These are phyloP conservation scores for Micoletzkya japonica DNA, from an alignment of 2,888 invertebrate genomes.

Conservation along the genomic window DNA sequence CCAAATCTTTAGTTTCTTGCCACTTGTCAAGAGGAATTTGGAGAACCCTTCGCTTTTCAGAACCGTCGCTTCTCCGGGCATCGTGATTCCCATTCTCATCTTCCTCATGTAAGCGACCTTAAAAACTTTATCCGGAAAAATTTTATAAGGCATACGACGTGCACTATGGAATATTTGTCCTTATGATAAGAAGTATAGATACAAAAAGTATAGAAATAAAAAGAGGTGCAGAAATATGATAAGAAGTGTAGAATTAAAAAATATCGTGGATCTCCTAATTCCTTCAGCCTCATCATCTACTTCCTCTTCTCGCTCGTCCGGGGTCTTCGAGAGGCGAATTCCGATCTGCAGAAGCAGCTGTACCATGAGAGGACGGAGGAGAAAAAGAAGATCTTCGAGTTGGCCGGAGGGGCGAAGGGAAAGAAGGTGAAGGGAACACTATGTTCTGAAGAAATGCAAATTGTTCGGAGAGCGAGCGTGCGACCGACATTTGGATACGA, in stretches of 20 bases:
- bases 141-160: too few relatives aligned
- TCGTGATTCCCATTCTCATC: conserved; percentile 86
- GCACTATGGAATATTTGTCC: too few relatives aligned
- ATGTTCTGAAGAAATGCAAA: neutral
- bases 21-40: too few relatives aligned
- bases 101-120: conserved; percentile 57
- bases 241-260: neutral
- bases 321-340: conserved; percentile 88
- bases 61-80: conserved; percentile 86
- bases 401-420: conserved; percentile 72
- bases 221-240: too few relatives aligned
- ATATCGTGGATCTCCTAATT: neutral
- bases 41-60: too few relatives aligned
- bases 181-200: too few relatives aligned
- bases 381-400: conserved; percentile 86
- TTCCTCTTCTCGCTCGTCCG: conserved; percentile 87
- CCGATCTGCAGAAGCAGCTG: conserved; percentile 76
- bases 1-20: too few relatives aligned
- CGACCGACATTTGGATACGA: too few relatives aligned
- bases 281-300: conserved; percentile 79
- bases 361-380: conserved; percentile 81
- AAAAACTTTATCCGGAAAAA: too few relatives aligned
- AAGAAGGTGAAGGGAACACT: conserved; percentile 41
- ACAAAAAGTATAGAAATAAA: too few relatives aligned
- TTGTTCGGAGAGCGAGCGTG: too few relatives aligned